These are phyloP conservation scores for Rhogogaster chlorosoma DNA, from an alignment of 2,888 invertebrate species.

Conservation along the genomic window DNA sequence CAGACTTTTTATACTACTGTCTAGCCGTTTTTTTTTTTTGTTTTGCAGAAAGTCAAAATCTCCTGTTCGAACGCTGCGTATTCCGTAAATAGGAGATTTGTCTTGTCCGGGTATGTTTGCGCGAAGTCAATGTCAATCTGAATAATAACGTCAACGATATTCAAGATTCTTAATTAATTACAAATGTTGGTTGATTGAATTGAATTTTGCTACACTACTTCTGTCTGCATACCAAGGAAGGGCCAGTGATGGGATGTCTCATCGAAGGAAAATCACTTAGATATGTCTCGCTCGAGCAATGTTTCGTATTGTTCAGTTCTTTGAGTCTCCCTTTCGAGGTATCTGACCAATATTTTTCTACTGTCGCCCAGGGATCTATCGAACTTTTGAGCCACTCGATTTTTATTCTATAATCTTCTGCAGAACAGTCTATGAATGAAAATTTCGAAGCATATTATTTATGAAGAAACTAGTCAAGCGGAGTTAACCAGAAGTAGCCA, in stretches of 20 bases:
- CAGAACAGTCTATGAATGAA: conserved; percentile 37
- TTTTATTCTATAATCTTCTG: conserved; percentile 44
- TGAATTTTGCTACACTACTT: conserved; percentile 38
- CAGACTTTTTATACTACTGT: conserved; percentile 36
- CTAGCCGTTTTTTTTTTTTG: conserved; percentile 45
- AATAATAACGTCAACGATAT: conserved; percentile 32
- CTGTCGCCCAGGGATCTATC: conserved; percentile 15
- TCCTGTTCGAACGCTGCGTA: conserved; percentile 44
- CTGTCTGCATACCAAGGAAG: conserved; percentile 34
- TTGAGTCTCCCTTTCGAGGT: not conserved
- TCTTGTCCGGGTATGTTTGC: conserved; percentile 47
- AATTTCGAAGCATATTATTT: too few species aligned
- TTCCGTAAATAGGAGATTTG: conserved; percentile 7
- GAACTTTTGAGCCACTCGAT: conserved; percentile 18
- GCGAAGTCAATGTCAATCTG: conserved; percentile 54
- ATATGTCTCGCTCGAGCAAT: conserved; percentile 51
- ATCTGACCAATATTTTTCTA: conserved; percentile 28
- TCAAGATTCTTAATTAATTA: not conserved
- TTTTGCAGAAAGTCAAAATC: conserved; percentile 46
- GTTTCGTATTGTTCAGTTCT: conserved; percentile 26
- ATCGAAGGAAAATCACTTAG: conserved; percentile 50
- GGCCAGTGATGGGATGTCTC: conserved; percentile 49
- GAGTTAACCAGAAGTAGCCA: too few species aligned
- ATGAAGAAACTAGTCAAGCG: too few species aligned
- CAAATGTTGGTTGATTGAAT: not conserved